Percentiles rank a stretch among this genome's conserved stretches.
Conservation (phyloP, 1,140 invertebrate species). For the Tetramorium alpestre region DNA sequence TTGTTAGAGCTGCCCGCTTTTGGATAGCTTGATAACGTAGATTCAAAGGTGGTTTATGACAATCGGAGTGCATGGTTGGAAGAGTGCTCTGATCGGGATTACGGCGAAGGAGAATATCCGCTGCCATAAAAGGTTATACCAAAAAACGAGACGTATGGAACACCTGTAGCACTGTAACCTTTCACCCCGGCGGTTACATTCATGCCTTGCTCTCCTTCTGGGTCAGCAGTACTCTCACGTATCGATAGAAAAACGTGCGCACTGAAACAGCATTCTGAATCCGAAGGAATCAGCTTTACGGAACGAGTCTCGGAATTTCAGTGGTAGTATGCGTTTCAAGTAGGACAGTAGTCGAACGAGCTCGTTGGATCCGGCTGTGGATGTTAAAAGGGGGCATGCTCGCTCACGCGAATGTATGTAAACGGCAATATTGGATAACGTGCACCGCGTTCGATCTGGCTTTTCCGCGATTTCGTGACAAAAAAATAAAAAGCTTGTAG, state of each 20-base stretch:
- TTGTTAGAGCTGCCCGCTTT: neutral
- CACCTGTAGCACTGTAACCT: constrained; percentile 64
- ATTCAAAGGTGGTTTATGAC: constrained; percentile 37
- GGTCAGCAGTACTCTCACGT: constrained; percentile 29
- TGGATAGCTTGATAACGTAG: neutral
- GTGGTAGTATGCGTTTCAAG: constrained; percentile 11
- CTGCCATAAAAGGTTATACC: neutral
- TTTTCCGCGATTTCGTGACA: neutral
- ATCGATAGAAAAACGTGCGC: constrained; percentile 31
- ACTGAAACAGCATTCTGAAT: constrained; percentile 17
- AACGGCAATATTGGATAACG: constrained; percentile 2
- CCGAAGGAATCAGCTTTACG: constrained; percentile 43
- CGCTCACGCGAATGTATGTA: neutral
- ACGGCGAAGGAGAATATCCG: neutral
- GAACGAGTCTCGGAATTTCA: neutral
- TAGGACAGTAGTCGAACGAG: neutral
- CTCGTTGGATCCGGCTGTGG: neutral
- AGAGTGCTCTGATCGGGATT: neutral
- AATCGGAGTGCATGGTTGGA: constrained; percentile 30
- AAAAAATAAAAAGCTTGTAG: neutral
- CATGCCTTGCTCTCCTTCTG: neutral
- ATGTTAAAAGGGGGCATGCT: neutral
- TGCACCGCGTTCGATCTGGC: neutral
- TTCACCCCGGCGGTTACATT: neutral
- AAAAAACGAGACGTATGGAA: constrained; percentile 6